Percentiles rank a stretch among this genome's conserved stretches.
phyloP scores from a whole-genome alignment of 2,888 invertebrate genomes.

The Lasioglossum figueresi region DNA sequence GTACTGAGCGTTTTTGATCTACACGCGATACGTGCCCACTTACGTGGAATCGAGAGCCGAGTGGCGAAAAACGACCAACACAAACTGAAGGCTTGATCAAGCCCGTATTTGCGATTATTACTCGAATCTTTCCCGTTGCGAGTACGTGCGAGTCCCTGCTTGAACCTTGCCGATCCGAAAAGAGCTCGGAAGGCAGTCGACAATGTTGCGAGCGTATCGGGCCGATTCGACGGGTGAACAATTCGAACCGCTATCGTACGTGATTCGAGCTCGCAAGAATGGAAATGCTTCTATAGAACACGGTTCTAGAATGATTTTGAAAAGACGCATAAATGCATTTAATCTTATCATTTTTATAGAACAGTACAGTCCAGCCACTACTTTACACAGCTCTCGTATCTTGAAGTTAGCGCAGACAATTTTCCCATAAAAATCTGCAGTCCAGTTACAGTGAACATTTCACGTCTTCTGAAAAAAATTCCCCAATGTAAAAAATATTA shows the following conservation, averaged over 20 bases:
- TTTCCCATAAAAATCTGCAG: too few species aligned
- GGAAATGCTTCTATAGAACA: not conserved
- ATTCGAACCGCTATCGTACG: not conserved
- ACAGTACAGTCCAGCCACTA: not conserved
- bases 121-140: slow-evolving; percentile 14
- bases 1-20: slow-evolving; percentile 40
- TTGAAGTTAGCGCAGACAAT: too few species aligned
- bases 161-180: not conserved
- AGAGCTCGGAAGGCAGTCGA: not conserved
- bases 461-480: too few species aligned
- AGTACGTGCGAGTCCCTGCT: slow-evolving; percentile 5
- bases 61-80: not conserved
- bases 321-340: not conserved
- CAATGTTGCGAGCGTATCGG: not conserved
- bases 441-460: too few species aligned
- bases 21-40: slow-evolving; percentile 30
- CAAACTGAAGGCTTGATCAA: slow-evolving; percentile 21
- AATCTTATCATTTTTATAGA: too few species aligned
- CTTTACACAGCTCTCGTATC: not conserved
- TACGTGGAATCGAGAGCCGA: slow-evolving; percentile 35
- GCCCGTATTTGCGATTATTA: slow-evolving; percentile 40
- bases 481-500: too few species aligned
- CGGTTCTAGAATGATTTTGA: not conserved
- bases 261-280: not conserved
- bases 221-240: not conserved